Base-by-base conservation (phyloP, 2,113 vertebrate species). In the Isurus oxyrinchus region DNA sequence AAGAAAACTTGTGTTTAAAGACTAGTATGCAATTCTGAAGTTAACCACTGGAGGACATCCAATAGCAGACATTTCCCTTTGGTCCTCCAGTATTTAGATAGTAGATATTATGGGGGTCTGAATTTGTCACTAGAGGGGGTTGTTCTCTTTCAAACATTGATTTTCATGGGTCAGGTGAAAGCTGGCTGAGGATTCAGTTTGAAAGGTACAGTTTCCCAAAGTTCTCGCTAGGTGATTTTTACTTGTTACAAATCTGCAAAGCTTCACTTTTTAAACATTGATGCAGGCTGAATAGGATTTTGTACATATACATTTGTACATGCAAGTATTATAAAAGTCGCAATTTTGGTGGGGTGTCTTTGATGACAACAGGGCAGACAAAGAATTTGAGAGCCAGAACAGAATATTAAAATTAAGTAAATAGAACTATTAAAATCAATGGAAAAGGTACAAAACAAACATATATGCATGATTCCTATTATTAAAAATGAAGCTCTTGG, bases 61-160 rank as follows among this genome's bases (percentile, higher is more conserved):
- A 14, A 53, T 0, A 63, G 35, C 57, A 35, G 21, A 61, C 14
- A 61, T 61, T 61, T 61, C 6, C 8, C 27, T 91, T 61, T 93
- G 57, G 8, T 93, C 16, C 88, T 61, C 35, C 76, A 40, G 11
- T n/a, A 23, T 61, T 19, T 93, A 5, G 0, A 19, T n/a, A 35
- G 1, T 63, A 55, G 88, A 91, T 57, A 59, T 97, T 96, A 44
- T 96, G 96, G 81, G 96, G 66, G 86, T 63, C 57, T 93, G 35
- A 93, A n/a, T 93, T 61, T 31, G 31, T 93, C 90, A 66, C 35
- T 23, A 63, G n/a, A n/a, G 61, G 59, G 88, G 0, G 27, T 16
- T 61, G 59, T 44, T 63, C 19, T 35, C 31, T 13, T 93, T 63
- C 31, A 7, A 61, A 63, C 6, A 6, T 63, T 93, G 90, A 63